Percentiles rank a stretch among this genome's conserved stretches.
Conservation (phyloP, 1,140 invertebrate genomes). For the Diorhabda sublineata region DNA sequence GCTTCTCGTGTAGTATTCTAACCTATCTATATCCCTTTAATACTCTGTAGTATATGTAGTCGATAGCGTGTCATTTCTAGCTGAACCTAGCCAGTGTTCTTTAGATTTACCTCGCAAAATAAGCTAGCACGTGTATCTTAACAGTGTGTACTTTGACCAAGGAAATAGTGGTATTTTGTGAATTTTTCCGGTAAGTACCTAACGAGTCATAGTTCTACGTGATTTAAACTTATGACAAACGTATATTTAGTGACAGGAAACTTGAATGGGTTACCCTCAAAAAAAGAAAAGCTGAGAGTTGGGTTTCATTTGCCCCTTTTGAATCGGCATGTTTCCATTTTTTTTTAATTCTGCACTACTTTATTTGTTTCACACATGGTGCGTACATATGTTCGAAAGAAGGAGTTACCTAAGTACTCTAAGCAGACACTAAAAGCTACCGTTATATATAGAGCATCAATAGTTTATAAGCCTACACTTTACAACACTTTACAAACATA, state of each 20-base stretch:
- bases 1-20: background rate
- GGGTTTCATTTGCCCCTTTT: conserved; percentile 5
- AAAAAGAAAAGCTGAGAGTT: background rate
- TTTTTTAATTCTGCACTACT: conserved; percentile 12
- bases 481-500: conserved; percentile 26
- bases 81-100: too few relatives aligned
- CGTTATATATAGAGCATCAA: conserved; percentile 17
- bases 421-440: conserved; percentile 2
- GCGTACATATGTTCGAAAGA: conserved; percentile 26
- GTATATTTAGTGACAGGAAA: too few relatives aligned
- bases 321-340: background rate
- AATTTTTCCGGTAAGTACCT: background rate
- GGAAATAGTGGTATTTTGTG: background rate
- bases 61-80: background rate
- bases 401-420: conserved; percentile 26
- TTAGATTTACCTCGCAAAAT: background rate
- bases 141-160: too few relatives aligned
- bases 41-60: background rate
- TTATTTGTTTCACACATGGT: conserved; percentile 11
- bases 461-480: conserved; percentile 29
- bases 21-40: background rate
- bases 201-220: background rate
- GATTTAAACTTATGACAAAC: too few relatives aligned
- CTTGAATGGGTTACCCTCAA: background rate
- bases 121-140: background rate